Evolutionary conservation across 2,888 invertebrate genomes (phyloP).

Genomic region (Megamerina dolium): DNA sequence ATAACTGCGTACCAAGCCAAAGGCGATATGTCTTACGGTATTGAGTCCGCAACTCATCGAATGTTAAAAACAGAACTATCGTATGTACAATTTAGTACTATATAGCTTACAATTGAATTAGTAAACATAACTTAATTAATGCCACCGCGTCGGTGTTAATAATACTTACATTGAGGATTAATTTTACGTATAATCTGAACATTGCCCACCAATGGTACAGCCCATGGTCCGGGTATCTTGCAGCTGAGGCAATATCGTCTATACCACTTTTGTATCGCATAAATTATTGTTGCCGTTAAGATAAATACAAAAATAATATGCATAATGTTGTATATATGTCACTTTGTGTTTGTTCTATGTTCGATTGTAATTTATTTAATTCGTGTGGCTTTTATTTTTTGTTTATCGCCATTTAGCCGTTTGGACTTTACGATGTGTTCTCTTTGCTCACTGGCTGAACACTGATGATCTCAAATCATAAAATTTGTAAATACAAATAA

Average conservation of each 20-base stretch:
- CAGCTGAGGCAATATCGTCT: constrained; percentile 26
- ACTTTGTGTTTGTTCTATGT: too few species aligned
- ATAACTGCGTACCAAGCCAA: constrained; percentile 43
- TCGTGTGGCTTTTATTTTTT: background rate
- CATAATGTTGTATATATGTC: too few species aligned
- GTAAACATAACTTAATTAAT: too few species aligned
- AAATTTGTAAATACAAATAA: too few species aligned
- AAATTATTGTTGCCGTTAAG: constrained; percentile 10
- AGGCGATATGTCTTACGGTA: constrained; percentile 37
- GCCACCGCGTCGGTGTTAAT: too few species aligned
- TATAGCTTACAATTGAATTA: background rate
- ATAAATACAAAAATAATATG: constrained; percentile 20
- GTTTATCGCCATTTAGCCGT: background rate
- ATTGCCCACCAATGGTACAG: constrained; percentile 42
- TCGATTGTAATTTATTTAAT: background rate
- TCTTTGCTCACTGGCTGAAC: too few species aligned
- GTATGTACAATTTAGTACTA: background rate
- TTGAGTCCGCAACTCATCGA: constrained; percentile 33
- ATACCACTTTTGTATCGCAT: constrained; percentile 26
- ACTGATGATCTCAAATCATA: too few species aligned
- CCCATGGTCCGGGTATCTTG: constrained; percentile 41
- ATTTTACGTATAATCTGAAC: constrained; percentile 40
- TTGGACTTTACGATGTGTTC: too few species aligned
- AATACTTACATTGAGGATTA: constrained; percentile 45
- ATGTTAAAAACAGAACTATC: constrained; percentile 36